Evolutionary conservation across 2,113 vertebrate species (phyloP), one percentile per base, ranked within the genome.

Genomic region (Caranx melampygus): DNA sequence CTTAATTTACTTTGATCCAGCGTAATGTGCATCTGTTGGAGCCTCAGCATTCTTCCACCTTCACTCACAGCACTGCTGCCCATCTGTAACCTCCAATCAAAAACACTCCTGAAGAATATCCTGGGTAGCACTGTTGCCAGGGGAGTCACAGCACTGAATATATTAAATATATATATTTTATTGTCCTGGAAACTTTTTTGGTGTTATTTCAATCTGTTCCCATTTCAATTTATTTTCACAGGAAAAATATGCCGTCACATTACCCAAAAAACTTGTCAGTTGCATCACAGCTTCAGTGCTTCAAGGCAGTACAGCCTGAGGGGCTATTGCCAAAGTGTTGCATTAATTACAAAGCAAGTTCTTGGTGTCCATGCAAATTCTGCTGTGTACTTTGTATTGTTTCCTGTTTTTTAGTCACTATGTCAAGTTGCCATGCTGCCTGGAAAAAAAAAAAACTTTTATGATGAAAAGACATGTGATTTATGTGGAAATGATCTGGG

Each of bases 251-350:
- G 42, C 61, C 31, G 10, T 87, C 85, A 89, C 76, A 73, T 90
- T 92, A 74, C 90, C 79, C 45, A 10, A 79, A 87, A 92, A 82
- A 64, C 72, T 59, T 86, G 78, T 79, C 80, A 86, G 88, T 91
- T 92, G 87, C 90, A 91, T 92, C 88, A 91, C 78, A 90, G 78
- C 63, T 74, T 87, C 47, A 66, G 75, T 78, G 83, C 91, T 90
- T 66, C 14, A 65, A 87, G 90, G 85, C 88, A 87, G 78, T 18
- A 21, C 57, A 80, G 85, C 90, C 83, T 1, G 59, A 63, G 73
- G 87, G 83, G 73, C 70, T 80, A 85, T 83, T 89, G 77, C 84
- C 85, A 77, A 44, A 79, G 84, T 85, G 82, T 87, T 90, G 86
- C 85, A 86, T 81, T 90, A 82, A 88, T 91, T 90, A 85, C 75